Conservation (phyloP, 2,888 invertebrate species). For the Willowsia nigromaculata region DNA sequence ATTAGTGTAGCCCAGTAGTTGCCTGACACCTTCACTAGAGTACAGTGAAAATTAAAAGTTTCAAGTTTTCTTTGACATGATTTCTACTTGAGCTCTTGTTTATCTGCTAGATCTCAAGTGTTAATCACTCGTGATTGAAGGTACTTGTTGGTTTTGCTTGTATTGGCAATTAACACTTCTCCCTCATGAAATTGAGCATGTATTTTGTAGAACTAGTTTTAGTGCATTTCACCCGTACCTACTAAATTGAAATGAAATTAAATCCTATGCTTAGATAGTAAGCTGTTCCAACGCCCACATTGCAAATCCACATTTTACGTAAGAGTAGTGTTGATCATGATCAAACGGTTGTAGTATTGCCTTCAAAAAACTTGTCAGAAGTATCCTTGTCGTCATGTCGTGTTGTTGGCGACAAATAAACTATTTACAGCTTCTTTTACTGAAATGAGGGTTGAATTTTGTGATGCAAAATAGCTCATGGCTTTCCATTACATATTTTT, state of each 20-base stretch:
- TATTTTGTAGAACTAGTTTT: too few relatives aligned
- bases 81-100: conserved; percentile 52
- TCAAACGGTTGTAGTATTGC: not conserved
- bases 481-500: not conserved
- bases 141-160: too few relatives aligned
- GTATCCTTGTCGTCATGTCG: not conserved
- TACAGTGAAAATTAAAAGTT: conserved; percentile 45
- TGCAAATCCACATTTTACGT: too few relatives aligned
- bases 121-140: too few relatives aligned
- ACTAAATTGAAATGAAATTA: too few relatives aligned
- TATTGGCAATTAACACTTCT: too few relatives aligned
- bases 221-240: too few relatives aligned
- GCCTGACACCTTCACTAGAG: conserved; percentile 2
- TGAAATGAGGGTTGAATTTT: not conserved
- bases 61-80: conserved; percentile 55
- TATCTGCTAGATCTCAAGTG: not conserved
- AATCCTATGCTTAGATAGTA: too few relatives aligned
- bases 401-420: not conserved
- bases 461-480: not conserved
- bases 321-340: not conserved
- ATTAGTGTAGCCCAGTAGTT: conserved; percentile 19
- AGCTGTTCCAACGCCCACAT: not conserved
- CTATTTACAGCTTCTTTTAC: not conserved
- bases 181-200: not conserved
- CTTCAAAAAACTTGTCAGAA: not conserved